Conservation (phyloP, 2,888 invertebrate genomes). For the Macrosiphum euphorbiae region DNA sequence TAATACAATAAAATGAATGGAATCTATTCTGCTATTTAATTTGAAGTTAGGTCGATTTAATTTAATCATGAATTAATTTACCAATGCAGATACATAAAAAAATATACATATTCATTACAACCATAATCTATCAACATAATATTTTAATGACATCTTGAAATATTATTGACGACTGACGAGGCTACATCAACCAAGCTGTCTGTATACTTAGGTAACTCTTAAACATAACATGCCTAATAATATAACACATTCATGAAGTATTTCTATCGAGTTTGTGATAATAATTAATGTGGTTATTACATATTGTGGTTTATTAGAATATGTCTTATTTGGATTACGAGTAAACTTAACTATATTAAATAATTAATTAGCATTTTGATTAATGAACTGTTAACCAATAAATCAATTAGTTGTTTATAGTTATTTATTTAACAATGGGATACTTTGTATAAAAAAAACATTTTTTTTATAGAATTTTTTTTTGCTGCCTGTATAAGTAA, state of each 20-base stretch:
- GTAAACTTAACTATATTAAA: neutral
- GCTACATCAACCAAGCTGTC: neutral
- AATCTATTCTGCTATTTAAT: neutral
- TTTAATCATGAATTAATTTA: neutral
- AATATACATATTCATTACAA: neutral
- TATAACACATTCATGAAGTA: neutral
- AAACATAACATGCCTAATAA: neutral
- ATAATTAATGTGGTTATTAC: neutral
- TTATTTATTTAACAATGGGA: neutral
- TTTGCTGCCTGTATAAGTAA: neutral
- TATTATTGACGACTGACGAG: neutral
- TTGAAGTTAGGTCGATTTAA: neutral
- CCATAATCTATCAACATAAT: neutral
- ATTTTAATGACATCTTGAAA: neutral
- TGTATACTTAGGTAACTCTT: neutral
- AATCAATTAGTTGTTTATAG: neutral
- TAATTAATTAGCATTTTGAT: neutral
- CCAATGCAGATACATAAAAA: neutral
- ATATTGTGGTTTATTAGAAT: neutral
- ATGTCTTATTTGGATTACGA: neutral
- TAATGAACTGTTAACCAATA: neutral
- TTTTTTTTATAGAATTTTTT: neutral
- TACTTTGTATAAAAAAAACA: neutral
- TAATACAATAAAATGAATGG: neutral
- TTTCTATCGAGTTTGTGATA: neutral